Evolutionary conservation across 2,888 invertebrate species (phyloP).

Genomic region (Arenicola marina): DNA sequence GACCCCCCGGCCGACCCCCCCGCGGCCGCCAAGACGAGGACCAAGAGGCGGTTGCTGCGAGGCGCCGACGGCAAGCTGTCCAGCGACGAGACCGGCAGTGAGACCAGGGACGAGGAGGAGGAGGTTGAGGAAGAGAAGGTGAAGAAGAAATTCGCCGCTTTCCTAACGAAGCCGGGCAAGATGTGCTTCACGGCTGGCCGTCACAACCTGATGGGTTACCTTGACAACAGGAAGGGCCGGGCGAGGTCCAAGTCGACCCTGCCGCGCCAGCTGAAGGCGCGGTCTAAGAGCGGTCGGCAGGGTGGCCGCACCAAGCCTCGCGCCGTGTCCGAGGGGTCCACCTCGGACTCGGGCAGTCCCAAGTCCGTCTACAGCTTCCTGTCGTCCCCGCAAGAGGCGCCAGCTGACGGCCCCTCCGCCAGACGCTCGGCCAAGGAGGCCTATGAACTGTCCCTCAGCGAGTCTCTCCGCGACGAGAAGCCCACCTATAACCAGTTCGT

Average conservation of each 20-base stretch:
- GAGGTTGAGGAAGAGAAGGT: not conserved
- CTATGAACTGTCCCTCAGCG: not conserved
- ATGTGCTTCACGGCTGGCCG: not conserved
- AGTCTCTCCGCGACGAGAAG: not conserved
- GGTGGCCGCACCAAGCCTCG: no score
- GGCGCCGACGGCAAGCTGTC: no score
- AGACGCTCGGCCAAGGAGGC: not conserved
- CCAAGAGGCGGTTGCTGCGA: no score
- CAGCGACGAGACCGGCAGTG: no score
- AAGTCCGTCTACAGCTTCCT: not conserved
- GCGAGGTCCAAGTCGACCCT: not conserved
- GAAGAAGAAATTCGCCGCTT: conserved; percentile 1
- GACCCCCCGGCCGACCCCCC: no score
- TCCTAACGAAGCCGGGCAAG: conserved; percentile 1
- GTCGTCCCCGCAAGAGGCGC: no score
- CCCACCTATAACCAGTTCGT: not conserved
- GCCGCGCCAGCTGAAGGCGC: not conserved
- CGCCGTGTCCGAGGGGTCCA: not conserved
- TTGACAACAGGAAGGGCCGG: not conserved
- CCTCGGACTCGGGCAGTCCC: not conserved
- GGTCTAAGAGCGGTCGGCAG: not conserved
- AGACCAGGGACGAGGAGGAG: no score
- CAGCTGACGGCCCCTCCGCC: no score
- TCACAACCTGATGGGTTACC: not conserved
- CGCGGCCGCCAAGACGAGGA: no score